These are phyloP conservation scores for Macrostomum lignano DNA, from an alignment of 1,140 invertebrate species.

Conservation along the genomic window DNA sequence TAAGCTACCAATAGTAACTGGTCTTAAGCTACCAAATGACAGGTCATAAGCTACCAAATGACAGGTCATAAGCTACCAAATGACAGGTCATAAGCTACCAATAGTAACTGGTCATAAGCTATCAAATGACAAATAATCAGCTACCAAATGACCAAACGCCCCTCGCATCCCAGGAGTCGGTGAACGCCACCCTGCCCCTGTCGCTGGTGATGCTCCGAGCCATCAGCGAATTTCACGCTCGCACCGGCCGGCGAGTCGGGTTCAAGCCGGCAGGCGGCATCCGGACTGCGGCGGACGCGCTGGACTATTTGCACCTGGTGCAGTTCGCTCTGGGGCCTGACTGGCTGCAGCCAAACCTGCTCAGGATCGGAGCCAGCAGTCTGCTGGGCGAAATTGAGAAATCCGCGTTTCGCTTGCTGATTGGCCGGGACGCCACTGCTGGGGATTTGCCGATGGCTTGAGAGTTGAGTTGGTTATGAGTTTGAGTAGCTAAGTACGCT, in stretches of 20 bases:
- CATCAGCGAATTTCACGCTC: conserved; percentile 47
- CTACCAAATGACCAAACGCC: too few relatives aligned
- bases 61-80: too few relatives aligned
- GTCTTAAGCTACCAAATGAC: too few relatives aligned
- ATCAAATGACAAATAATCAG: too few relatives aligned
- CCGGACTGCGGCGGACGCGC: conserved; percentile 48
- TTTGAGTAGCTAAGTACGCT: too few relatives aligned
- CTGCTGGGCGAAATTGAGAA: conserved; percentile 32
- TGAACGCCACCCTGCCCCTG: conserved; percentile 67
- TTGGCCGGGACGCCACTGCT: background rate
- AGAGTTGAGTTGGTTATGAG: background rate
- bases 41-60: too few relatives aligned
- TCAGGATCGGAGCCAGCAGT: conserved; percentile 73
- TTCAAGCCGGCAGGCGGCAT: conserved; percentile 91
- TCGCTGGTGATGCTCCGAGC: conserved; percentile 75
- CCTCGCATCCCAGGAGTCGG: too few relatives aligned
- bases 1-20: too few relatives aligned
- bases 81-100: too few relatives aligned
- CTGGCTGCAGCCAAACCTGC: conserved; percentile 52
- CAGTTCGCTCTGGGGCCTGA: conserved; percentile 52
- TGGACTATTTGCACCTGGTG: conserved; percentile 56
- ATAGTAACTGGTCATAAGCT: too few relatives aligned
- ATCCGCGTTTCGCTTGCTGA: background rate
- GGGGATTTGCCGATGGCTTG: conserved; percentile 1
- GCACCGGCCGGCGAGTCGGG: conserved; percentile 51